Evolutionary conservation across 2,888 invertebrate species (phyloP).

Genomic region (Quadroppia sp.): DNA sequence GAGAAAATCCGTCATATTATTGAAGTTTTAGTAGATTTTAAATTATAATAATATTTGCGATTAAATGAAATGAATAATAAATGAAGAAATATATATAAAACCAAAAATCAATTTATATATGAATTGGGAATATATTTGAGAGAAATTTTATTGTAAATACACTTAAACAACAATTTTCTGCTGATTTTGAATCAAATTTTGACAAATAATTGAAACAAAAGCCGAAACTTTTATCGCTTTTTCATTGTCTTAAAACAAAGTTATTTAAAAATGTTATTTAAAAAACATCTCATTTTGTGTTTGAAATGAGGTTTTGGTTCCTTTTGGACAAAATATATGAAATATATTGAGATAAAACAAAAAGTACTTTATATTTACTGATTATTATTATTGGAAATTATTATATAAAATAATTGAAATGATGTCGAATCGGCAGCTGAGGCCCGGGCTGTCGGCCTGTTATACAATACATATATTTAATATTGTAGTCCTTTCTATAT

Average conservation of each 20-base stretch:
- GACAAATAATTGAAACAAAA: background rate
- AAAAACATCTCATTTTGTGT: conserved; percentile 12
- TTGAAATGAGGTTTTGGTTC: conserved; percentile 24
- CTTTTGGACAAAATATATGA: conserved; percentile 14
- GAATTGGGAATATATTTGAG: conserved; percentile 11
- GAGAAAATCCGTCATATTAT: conserved; percentile 22
- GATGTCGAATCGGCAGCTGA: conserved; percentile 6
- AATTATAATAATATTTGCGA: conserved; percentile 1
- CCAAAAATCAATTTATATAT: background rate
- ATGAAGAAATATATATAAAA: background rate
- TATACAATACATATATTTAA: conserved; percentile 16
- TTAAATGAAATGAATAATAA: background rate
- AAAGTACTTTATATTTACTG: background rate
- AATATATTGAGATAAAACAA: background rate
- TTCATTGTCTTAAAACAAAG: conserved; percentile 28
- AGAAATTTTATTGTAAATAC: conserved; percentile 31
- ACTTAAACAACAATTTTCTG: conserved; percentile 3
- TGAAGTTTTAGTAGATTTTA: conserved; percentile 23
- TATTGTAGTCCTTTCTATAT: conserved; percentile 9
- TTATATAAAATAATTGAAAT: background rate
- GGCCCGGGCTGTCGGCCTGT: background rate
- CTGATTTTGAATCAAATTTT: background rate
- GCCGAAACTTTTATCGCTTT: background rate
- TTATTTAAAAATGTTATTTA: conserved; percentile 16
- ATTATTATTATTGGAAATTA: conserved; percentile 30